Base-by-base conservation (phyloP, 2,797 vertebrate genomes). In the Xerus rutilus region DNA sequence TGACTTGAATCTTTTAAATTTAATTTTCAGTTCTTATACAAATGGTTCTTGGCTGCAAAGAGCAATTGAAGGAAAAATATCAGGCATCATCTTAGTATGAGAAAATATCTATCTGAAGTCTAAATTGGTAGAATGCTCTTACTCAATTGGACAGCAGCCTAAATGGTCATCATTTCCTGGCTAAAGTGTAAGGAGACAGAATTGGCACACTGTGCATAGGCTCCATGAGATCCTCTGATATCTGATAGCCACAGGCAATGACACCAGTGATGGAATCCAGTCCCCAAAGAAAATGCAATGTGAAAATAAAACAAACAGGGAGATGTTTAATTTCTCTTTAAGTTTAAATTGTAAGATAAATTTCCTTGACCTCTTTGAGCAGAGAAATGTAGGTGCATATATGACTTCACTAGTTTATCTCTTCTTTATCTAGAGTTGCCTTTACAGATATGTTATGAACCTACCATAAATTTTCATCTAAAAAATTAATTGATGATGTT, bases 1-100 rank as follows among this genome's bases (percentile, higher is more conserved):
- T 65, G n/a, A 57, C 59, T 92, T 93, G 10, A 78, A 39, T 78
- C 14, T 85, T 96, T 79, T 85, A 79, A 64, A 84, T 92, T 92
- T 85, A 88, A 83, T 43, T 94, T 91, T 77, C 15, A 14, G 5
- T 52, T 87, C 43, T 79, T 79, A 84, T 11, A 92, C 49, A 78
- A 89, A 78, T 78, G 11, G 54, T 52, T 86, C 59, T 81, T 95
- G 69, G 70, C 47, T 59, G 74, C 62, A 88, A 96, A 91, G 59
- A 78, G 32, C 67, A 69, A 76, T 35, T 49, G 39, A 64, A 83
- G 45, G 6, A 52, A 89, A 86, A 14, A 67, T 67, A 81, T 73
- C 18, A 47, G 35, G 43, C 3, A 91, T 89, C 12, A 43, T 77
- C 67, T 94, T 30, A n/a, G 47, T 85, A 54, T 62, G 72, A 86